Evolutionary conservation across 2,113 vertebrate genomes (phyloP).

Genomic region (Sphaerodactylus townsendi): DNA sequence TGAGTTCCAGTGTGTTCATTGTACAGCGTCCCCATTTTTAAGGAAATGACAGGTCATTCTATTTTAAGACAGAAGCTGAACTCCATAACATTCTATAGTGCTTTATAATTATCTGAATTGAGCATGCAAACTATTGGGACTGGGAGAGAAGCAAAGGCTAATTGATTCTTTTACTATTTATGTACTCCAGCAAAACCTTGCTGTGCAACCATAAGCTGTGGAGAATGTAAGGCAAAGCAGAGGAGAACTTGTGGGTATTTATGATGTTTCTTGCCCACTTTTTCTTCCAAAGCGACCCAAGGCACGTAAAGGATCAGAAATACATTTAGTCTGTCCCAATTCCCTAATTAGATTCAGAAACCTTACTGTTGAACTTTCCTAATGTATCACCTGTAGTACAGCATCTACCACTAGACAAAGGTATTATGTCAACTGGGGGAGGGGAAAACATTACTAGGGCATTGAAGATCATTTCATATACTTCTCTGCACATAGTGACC

Average conservation of each 20-base stretch:
- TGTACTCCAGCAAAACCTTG: neutral
- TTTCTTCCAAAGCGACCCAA: too few species aligned
- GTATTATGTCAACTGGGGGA: neutral
- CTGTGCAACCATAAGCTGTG: neutral
- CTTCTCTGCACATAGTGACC: neutral
- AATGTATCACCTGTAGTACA: neutral
- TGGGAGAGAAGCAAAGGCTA: constrained; percentile 1
- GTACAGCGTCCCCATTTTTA: neutral
- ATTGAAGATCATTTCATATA: neutral
- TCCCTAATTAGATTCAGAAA: neutral
- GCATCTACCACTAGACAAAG: neutral
- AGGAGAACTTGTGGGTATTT: neutral
- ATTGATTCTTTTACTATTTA: constrained; percentile 9
- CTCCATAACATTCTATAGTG: neutral
- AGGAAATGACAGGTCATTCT: neutral
- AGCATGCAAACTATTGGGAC: neutral
- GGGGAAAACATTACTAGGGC: neutral
- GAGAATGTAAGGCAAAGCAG: neutral
- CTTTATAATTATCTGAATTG: neutral
- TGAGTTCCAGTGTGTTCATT: neutral
- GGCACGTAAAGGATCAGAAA: neutral
- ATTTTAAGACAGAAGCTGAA: neutral
- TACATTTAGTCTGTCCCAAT: neutral
- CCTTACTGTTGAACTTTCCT: neutral
- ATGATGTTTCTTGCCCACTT: too few species aligned